phyloP scores from a whole-genome alignment of 2,797 vertebrate genomes.

The Gallinago nigripennis region DNA sequence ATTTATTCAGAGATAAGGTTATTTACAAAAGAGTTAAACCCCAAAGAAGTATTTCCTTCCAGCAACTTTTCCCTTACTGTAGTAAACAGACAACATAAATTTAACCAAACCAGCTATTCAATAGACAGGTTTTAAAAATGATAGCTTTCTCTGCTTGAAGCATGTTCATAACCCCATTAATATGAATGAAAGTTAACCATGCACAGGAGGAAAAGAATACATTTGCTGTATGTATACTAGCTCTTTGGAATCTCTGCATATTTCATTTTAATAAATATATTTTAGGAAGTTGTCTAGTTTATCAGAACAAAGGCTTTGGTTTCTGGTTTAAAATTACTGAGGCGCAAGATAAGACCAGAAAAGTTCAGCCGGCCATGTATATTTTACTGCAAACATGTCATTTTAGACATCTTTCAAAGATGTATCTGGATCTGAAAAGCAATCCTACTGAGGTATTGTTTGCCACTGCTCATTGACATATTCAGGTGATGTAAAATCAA shows the following conservation, averaged over 20 bases:
- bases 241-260: slow-evolving; percentile 55
- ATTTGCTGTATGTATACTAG: slow-evolving; percentile 32
- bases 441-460: slow-evolving; percentile 72
- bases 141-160: slow-evolving; percentile 46
- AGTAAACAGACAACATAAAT: slow-evolving; percentile 38
- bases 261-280: slow-evolving; percentile 73
- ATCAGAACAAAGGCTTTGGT: slow-evolving; percentile 71
- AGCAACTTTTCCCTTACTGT: background rate
- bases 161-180: slow-evolving; percentile 42
- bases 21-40: background rate
- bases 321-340: slow-evolving; percentile 79
- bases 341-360: slow-evolving; percentile 73
- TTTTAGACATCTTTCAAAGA: slow-evolving; percentile 80
- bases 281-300: slow-evolving; percentile 66
- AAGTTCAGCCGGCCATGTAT: slow-evolving; percentile 78
- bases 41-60: background rate
- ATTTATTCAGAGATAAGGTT: background rate
- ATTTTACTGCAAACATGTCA: slow-evolving; percentile 79
- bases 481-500: slow-evolving; percentile 73
- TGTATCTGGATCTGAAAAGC: slow-evolving; percentile 74
- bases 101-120: slow-evolving; percentile 36
- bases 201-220: slow-evolving; percentile 37
- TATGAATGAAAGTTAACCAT: slow-evolving; percentile 70
- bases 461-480: slow-evolving; percentile 74
- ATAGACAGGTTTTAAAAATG: slow-evolving; percentile 40